Base-by-base conservation (phyloP, 2,888 invertebrate species). In the Scaptomyza reducta region DNA sequence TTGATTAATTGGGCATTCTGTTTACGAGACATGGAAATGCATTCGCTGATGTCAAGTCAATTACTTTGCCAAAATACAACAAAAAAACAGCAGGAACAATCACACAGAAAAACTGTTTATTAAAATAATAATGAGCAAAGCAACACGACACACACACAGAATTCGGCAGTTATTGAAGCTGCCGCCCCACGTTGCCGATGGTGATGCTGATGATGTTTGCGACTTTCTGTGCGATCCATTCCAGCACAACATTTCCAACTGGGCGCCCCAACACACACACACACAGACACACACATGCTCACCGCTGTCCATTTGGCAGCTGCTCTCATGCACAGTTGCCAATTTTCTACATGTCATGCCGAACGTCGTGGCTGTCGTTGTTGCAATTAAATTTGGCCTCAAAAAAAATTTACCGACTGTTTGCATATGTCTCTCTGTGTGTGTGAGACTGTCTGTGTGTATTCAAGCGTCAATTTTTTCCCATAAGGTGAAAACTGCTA, bases 351-450 rank as follows among this genome's bases (percentile, higher is more conserved):
- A 78, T 69, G 71, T 79, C 86, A 74, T 64, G 69, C 64, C 69
- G 63, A 62, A 57, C 70, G 59, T 59, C 33, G 62, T 66, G 57
- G 73, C 60, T 40, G 62, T 58, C 59, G 79, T 69, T 77, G 70
- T 79, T 73, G 81, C 81, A 84, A 81, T 81, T 81, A 81, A 81
- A 87, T 81, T 87, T 81, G 81, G 81, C 81, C 81, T 81, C 87
- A 81, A 87, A 81, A 80, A 74, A 74, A 70, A 64, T 50, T 41
- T 46, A 55, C 54, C 46, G 55, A 55, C 59, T 70, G 63, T 57
- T 45, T 57, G 54, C 59, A 59, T 59, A 31, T 66, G 18, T 35
- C 6, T 31, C 35, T 57, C 29, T 40, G 29, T 35, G 18, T 38
- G 27, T 18, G n/a, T 5, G 33, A 27, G 16, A 53, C 45, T 47